Evolutionary conservation across 2,797 vertebrate genomes (phyloP).

Genomic region (Lagodon rhomboides): DNA sequence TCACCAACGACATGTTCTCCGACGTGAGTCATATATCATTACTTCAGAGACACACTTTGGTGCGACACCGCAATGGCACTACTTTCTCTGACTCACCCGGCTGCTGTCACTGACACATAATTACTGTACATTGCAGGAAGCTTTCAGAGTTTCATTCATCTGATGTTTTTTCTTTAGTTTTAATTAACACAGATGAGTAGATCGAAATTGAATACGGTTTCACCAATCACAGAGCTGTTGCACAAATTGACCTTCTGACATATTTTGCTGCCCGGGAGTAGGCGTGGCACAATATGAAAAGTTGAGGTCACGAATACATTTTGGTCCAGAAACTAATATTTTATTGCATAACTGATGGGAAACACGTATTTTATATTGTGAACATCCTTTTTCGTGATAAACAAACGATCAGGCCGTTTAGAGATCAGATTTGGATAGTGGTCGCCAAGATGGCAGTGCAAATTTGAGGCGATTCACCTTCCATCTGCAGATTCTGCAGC

Average conservation of each 20-base stretch:
- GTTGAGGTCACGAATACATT: too few relatives aligned
- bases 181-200: not conserved
- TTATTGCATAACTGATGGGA: too few relatives aligned
- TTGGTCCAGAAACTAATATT: too few relatives aligned
- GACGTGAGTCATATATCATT: slow-evolving; percentile 23
- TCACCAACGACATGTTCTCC: slow-evolving; percentile 1
- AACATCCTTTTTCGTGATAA: too few relatives aligned
- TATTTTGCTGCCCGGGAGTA: too few relatives aligned
- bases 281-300: too few relatives aligned
- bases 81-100: slow-evolving; percentile 13
- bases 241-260: not conserved
- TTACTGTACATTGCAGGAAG: not conserved
- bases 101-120: slow-evolving; percentile 17
- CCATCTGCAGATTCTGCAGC: too few relatives aligned
- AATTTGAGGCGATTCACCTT: too few relatives aligned
- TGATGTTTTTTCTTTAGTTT: not conserved
- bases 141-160: not conserved
- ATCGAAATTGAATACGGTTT: not conserved
- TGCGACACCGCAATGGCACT: not conserved
- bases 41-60: slow-evolving; percentile 25
- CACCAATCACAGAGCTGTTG: not conserved
- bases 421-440: too few relatives aligned
- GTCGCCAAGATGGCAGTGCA: too few relatives aligned
- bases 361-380: too few relatives aligned
- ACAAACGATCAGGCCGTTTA: too few relatives aligned